phyloP scores from a whole-genome alignment of 2,113 vertebrate genomes.

The Ctenomys sociabilis region DNA sequence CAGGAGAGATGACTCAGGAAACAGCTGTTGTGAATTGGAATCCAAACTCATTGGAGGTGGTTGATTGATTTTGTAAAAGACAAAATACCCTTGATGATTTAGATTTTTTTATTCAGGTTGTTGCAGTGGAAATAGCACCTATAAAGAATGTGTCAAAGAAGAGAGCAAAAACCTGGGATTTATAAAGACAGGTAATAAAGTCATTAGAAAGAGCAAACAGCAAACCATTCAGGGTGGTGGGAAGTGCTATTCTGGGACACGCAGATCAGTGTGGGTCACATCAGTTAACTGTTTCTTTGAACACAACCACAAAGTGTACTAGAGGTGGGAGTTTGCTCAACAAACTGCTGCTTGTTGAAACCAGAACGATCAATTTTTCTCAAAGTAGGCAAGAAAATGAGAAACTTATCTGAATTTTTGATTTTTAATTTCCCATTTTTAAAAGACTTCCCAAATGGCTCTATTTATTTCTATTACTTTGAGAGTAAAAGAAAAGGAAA shows the following conservation, averaged over 20 bases:
- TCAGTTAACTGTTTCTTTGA: background rate
- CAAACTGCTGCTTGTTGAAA: background rate
- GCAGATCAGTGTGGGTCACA: background rate
- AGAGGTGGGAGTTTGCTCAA: background rate
- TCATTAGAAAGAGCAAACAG: background rate
- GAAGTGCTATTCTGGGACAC: background rate
- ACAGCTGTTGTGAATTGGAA: background rate
- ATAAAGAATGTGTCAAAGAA: background rate
- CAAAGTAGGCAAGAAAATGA: slow-evolving; percentile 23
- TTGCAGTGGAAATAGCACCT: background rate
- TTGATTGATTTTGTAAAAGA: background rate
- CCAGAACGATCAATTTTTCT: background rate
- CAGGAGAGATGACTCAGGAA: background rate
- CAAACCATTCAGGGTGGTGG: background rate
- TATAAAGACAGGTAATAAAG: background rate
- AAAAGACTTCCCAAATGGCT: background rate
- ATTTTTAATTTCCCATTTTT: slow-evolving; percentile 34
- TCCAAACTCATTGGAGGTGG: background rate
- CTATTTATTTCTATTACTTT: background rate
- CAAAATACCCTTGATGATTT: background rate
- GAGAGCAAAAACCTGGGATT: background rate
- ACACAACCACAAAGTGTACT: background rate
- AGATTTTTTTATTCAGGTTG: background rate
- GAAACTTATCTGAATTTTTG: slow-evolving; percentile 8
- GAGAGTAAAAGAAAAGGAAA: background rate